These are phyloP conservation scores for Ecdyonurus torrentis DNA, from an alignment of 2,888 invertebrate species.

Conservation along the genomic window DNA sequence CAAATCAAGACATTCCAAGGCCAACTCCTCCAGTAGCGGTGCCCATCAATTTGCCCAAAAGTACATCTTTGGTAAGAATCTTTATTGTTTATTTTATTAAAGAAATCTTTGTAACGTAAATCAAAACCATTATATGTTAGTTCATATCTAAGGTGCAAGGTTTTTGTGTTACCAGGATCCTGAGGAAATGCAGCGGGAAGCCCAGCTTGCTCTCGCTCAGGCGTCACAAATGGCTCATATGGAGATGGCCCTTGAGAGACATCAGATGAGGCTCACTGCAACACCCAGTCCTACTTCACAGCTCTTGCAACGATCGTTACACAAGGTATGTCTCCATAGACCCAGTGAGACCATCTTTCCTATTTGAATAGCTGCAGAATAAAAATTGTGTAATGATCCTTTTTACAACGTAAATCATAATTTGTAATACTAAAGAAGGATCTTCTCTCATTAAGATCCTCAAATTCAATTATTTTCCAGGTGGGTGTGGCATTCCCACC, in stretches of 20 bases:
- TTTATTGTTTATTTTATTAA: too few relatives aligned
- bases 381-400: too few relatives aligned
- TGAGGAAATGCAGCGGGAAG: constrained; percentile 57
- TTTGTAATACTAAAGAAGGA: too few relatives aligned
- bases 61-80: neutral
- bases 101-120: too few relatives aligned
- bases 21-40: neutral
- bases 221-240: constrained; percentile 83
- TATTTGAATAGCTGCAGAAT: too few relatives aligned
- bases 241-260: constrained; percentile 73
- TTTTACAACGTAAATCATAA: too few relatives aligned
- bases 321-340: neutral
- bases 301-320: neutral
- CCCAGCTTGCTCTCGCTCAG: constrained; percentile 70
- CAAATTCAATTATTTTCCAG: constrained; percentile 26
- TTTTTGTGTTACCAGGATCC: neutral
- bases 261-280: constrained; percentile 34
- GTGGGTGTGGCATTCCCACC: constrained; percentile 68
- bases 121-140: neutral
- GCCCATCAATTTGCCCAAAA: neutral
- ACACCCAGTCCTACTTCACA: constrained; percentile 1
- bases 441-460: too few relatives aligned
- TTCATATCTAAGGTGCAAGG: neutral
- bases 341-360: too few relatives aligned
- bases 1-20: constrained; percentile 33